Evolutionary conservation across 2,888 invertebrate species (phyloP), one percentile per base, ranked within the genome.

Genomic region (Mystacides longicornis): DNA sequence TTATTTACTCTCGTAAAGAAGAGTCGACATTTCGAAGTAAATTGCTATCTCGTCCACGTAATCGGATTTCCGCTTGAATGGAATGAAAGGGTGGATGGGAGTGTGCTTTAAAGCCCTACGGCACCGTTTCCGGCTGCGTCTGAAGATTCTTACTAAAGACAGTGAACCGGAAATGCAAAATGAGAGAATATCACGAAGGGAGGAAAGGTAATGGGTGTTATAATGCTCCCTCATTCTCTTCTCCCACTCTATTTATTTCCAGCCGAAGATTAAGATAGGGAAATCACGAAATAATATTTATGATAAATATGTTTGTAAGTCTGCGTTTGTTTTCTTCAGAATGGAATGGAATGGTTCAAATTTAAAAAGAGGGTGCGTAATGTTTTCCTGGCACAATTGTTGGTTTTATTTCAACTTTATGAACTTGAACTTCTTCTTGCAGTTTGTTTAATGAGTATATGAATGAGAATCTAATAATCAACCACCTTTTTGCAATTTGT

Each of bases 51-150:
- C 55, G 54, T 52, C 57, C 51, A 55, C 51, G 55, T 60, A 57
- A 60, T 60, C 57, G 57, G 55, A 60, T 60, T 60, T 60, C 59
- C 59, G 53, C 55, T 55, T 51, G 51, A 57, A 49, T 48, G 59
- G 53, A 59, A 46, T 37, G 37, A 37, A 37, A 37, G 54, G 59
- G 43, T 46, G 47, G 54, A 21, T n/a, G n/a, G 27, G 37, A 37
- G 37, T 14, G 37, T 7, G 37, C 14, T 37, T n/a, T 16, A 43
- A 23, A 46, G 49, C 52, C 52, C 48, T 53, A 53, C 47, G 52
- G 21, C 42, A 11, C 22, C 37, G 23, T 49, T 49, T 42, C 54
- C 54, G 54, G 49, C 27, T 49, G 54, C 54, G 49, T 48, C 49
- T 14, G 37, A 37, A 37, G 7, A 37, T 37, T 37, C 37, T 3